These are phyloP conservation scores for Proisotoma minuta DNA, from an alignment of 2,888 invertebrate genomes.

Conservation along the genomic window DNA sequence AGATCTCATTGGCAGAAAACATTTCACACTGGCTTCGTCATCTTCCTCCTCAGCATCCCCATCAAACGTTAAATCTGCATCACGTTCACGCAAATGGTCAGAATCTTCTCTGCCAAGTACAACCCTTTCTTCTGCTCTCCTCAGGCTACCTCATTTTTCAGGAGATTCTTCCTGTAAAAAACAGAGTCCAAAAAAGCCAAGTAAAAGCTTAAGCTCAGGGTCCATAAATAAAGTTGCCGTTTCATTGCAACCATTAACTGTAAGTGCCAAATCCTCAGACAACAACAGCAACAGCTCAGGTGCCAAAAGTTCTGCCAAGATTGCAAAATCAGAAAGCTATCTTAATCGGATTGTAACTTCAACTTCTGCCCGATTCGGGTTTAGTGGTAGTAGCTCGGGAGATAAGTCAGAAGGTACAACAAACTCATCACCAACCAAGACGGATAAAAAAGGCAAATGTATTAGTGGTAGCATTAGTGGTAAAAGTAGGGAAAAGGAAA, in stretches of 20 bases:
- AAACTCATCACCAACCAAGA: too few relatives aligned
- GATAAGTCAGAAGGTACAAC: background rate
- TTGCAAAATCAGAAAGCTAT: constrained; percentile 46
- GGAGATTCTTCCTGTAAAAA: too few relatives aligned
- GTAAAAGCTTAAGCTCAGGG: constrained; percentile 15
- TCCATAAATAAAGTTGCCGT: constrained; percentile 5
- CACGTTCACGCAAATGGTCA: background rate
- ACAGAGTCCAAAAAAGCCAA: background rate
- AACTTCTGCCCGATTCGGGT: background rate
- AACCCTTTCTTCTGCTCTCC: constrained; percentile 25
- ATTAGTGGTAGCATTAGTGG: background rate
- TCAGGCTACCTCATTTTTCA: constrained; percentile 19
- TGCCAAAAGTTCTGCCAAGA: background rate
- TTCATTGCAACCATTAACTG: background rate
- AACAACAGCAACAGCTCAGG: background rate
- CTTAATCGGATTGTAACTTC: constrained; percentile 41
- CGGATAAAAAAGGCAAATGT: too few relatives aligned
- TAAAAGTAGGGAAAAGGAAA: background rate
- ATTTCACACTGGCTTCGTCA: too few relatives aligned
- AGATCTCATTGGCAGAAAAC: too few relatives aligned
- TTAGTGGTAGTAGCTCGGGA: background rate
- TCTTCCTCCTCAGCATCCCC: too few relatives aligned
- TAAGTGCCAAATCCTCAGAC: background rate
- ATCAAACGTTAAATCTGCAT: too few relatives aligned
- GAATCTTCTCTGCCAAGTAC: background rate